phyloP scores from a whole-genome alignment of 2,888 invertebrate species.

The Apamea monoglypha region DNA sequence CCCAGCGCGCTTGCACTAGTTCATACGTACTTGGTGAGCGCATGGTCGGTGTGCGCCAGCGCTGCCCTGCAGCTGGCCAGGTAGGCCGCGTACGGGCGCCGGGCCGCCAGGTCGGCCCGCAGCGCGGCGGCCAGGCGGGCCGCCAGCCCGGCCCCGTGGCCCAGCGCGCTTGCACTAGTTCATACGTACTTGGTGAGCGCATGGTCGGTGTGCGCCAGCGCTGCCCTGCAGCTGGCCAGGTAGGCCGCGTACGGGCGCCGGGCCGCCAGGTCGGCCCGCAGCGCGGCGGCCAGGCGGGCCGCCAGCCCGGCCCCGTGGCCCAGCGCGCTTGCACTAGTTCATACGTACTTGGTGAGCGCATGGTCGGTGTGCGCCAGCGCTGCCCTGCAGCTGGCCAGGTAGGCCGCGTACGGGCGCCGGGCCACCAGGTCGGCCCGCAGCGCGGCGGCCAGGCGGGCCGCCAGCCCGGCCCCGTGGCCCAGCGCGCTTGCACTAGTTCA shows the following conservation, averaged over 20 bases:
- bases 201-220: conserved; percentile 77
- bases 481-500: conserved; percentile 60
- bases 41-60: conserved; percentile 77
- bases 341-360: conserved; percentile 64
- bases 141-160: conserved; percentile 49
- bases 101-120: conserved; percentile 84
- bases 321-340: conserved; percentile 60
- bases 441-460: conserved; percentile 67
- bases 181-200: conserved; percentile 63
- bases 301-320: conserved; percentile 56
- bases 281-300: conserved; percentile 68
- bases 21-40: conserved; percentile 62
- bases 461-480: conserved; percentile 56
- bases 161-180: conserved; percentile 65
- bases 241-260: conserved; percentile 84
- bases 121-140: conserved; percentile 72
- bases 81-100: conserved; percentile 85
- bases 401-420: conserved; percentile 83
- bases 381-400: conserved; percentile 82
- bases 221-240: conserved; percentile 82
- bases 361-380: conserved; percentile 78
- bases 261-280: conserved; percentile 85
- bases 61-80: conserved; percentile 82
- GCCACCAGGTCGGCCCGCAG: conserved; percentile 85
- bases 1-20: conserved; percentile 67